Base-by-base conservation (phyloP, 2,888 invertebrate species). In the Taphrorychus bicolor region DNA sequence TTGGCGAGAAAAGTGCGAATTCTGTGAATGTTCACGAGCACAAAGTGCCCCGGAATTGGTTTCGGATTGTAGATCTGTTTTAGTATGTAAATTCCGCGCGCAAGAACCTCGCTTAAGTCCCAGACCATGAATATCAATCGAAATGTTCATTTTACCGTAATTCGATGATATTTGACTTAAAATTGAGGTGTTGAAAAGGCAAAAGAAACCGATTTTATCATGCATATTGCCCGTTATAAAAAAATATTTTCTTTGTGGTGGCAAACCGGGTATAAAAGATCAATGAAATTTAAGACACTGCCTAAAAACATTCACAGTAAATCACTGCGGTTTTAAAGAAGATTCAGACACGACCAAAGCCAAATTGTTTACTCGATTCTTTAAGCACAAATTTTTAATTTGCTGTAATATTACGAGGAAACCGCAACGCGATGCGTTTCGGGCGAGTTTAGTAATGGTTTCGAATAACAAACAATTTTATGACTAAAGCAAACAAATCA, bases 61-160 rank as follows among this genome's bases (percentile, higher is more conserved):
- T 77, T 65, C 76, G 75, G 78, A 79, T 75, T 78, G 65, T 76
- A 74, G 78, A 78, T 78, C 77, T 78, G 77, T 80, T 82, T 81
- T 80, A 80, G 79, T 81, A 82, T 82, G 82, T 80, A 81, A 82
- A 82, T 82, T 78, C 77, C 72, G 74, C 76, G 76, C 79, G 79
- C 79, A 80, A 81, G 80, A 79, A 79, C 79, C 75, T 77, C 49
- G 45, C 74, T 76, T 77, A 78, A 76, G 81, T 82, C 82, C 82
- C 82, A 82, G 73, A 78, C 82, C 82, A 82, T 82, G 82, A 82
- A 82, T 82, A 82, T 75, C 80, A 82, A 81, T 78, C 78, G 77
- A 76, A 75, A 75, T 75, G 75, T 76, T 77, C 76, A 77, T 76
- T 77, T 18, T 71, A 70, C 69, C 66, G 70, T 61, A 74, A 74